phyloP scores from a whole-genome alignment of 2,888 invertebrate species.

The Lypha dubia region DNA sequence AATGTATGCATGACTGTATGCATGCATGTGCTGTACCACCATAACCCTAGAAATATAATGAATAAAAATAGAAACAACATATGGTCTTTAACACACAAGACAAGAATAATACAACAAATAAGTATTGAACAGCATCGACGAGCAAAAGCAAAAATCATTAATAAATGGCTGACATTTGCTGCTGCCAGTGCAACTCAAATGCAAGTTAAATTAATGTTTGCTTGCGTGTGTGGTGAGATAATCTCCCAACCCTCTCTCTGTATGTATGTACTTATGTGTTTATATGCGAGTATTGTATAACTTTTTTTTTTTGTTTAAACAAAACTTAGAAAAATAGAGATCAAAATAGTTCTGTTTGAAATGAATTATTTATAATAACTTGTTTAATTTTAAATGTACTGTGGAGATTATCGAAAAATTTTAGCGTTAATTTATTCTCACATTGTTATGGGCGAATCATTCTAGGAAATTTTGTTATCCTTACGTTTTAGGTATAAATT shows the following conservation, averaged over 20 bases:
- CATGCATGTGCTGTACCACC: background rate
- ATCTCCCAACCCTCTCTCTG: background rate
- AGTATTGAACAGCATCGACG: conserved; percentile 38
- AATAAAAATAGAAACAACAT: conserved; percentile 45
- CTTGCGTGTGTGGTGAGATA: background rate
- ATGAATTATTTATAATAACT: background rate
- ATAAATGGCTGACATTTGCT: conserved; percentile 23
- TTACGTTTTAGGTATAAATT: too few species aligned
- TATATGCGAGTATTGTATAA: background rate
- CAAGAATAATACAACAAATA: background rate
- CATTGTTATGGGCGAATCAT: too few species aligned
- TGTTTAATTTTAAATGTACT: background rate
- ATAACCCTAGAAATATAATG: conserved; percentile 35
- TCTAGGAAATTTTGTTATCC: too few species aligned
- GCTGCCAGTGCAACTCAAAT: conserved; percentile 15
- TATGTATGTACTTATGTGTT: background rate
- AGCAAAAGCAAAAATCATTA: conserved; percentile 22
- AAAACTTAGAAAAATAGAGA: background rate
- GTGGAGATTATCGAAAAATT: background rate
- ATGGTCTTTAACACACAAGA: conserved; percentile 29
- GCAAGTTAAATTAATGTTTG: background rate
- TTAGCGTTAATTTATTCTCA: too few species aligned
- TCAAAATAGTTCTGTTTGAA: background rate
- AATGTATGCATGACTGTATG: background rate
- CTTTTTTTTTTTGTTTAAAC: background rate